Evolutionary conservation across 1,140 invertebrate species (phyloP).

Genomic region (Sweltsa coloradensis): DNA sequence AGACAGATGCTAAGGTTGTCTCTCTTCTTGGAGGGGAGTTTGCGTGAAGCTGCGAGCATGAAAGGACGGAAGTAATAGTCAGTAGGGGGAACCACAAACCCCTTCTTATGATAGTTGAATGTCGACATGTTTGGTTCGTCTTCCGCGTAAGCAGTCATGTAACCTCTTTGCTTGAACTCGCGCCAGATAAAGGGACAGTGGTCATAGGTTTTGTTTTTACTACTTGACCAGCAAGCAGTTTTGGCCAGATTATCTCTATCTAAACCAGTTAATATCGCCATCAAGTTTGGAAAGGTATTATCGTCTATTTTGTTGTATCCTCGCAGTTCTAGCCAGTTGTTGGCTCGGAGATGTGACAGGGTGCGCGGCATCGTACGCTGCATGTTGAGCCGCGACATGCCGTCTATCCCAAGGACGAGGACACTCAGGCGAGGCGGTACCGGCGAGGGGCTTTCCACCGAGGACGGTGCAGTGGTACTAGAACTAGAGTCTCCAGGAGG

Average conservation of each 20-base stretch:
- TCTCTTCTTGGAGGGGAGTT: conserved; percentile 14
- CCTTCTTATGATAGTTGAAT: conserved; percentile 69
- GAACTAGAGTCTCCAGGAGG: conserved; percentile 17
- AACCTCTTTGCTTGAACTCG: conserved; percentile 52
- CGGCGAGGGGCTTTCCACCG: background rate
- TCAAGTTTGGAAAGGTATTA: conserved; percentile 73
- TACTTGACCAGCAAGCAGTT: conserved; percentile 10
- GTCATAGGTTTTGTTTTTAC: conserved; percentile 20
- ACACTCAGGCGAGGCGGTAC: conserved; percentile 41
- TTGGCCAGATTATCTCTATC: conserved; percentile 7
- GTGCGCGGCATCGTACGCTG: conserved; percentile 64
- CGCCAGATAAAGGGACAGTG: conserved; percentile 71
- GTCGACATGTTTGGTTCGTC: conserved; percentile 60
- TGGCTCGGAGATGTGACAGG: conserved; percentile 42
- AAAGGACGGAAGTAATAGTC: conserved; percentile 74
- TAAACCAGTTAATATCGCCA: conserved; percentile 58
- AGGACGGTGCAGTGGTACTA: conserved; percentile 18
- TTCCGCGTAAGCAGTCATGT: conserved; percentile 67
- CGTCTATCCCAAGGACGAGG: conserved; percentile 67
- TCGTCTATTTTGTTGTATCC: conserved; percentile 59
- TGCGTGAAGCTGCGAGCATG: conserved; percentile 26
- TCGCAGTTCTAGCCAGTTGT: conserved; percentile 39
- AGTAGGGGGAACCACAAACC: conserved; percentile 63
- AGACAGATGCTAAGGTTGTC: conserved; percentile 18
- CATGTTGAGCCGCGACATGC: conserved; percentile 65